Percentiles rank a stretch among this genome's conserved stretches.
phyloP scores from a whole-genome alignment of 1,140 invertebrate species.

The Drosophila varians region DNA sequence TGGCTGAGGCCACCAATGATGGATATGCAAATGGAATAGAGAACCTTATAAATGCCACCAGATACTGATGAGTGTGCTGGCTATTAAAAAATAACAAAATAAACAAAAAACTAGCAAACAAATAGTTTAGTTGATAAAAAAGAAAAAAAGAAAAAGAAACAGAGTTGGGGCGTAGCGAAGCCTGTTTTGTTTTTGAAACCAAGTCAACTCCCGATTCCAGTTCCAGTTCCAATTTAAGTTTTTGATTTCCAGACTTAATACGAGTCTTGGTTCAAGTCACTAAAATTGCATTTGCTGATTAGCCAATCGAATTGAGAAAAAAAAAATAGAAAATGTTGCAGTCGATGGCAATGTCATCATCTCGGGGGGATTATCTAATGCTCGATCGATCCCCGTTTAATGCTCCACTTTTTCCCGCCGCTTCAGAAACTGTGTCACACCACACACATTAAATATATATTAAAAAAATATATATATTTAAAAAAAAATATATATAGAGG shows the following conservation, averaged over 20 bases:
- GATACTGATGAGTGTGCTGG: not conserved
- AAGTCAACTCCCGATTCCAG: constrained; percentile 5
- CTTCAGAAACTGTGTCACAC: constrained; percentile 5
- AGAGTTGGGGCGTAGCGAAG: not conserved
- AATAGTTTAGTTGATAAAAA: not conserved
- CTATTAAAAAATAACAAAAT: not conserved
- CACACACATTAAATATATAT: not conserved
- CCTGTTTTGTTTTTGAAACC: constrained; percentile 18
- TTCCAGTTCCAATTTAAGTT: not conserved
- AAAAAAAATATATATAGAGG: not conserved
- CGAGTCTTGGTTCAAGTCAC: constrained; percentile 21
- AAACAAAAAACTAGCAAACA: not conserved
- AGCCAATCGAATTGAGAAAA: constrained; percentile 12
- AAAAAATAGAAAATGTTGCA: constrained; percentile 23
- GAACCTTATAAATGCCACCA: constrained; percentile 1
- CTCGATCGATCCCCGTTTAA: constrained; percentile 39
- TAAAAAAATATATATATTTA: not conserved
- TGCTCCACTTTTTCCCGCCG: constrained; percentile 20
- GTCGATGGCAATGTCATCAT: constrained; percentile 29
- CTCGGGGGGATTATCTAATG: constrained; percentile 30
- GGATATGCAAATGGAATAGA: constrained; percentile 3
- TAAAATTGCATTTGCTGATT: constrained; percentile 32
- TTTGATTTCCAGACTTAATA: not conserved
- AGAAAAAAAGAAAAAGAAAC: not conserved
- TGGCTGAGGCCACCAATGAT: constrained; percentile 10